A percentile compares a stretch with the other conserved stretches of the same genome.
Evolutionary conservation across 2,113 vertebrate genomes (phyloP).

Genomic region (Corythaixoides concolor): DNA sequence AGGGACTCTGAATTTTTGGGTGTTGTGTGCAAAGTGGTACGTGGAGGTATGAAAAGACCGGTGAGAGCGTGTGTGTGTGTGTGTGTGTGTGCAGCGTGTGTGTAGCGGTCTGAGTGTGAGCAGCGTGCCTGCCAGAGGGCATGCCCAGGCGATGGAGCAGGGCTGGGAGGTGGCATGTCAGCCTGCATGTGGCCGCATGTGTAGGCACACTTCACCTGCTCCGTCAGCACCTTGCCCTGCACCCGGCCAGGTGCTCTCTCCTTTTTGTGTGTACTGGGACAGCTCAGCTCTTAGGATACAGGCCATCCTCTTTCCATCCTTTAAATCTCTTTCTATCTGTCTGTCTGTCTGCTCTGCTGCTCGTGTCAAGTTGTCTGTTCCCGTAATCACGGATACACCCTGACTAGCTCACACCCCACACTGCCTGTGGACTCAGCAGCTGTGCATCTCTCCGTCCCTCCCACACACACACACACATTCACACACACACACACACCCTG

Average conservation of each 20-base stretch:
- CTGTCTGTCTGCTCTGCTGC: background rate
- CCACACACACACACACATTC: conserved; percentile 28
- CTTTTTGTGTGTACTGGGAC: background rate
- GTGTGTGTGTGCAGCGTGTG: background rate
- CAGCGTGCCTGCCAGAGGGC: background rate
- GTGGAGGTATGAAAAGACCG: background rate
- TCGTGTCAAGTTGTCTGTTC: background rate
- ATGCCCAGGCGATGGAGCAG: background rate
- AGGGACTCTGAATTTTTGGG: background rate
- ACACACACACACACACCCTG: conserved; percentile 29
- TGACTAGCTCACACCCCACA: conserved; percentile 36
- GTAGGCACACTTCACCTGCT: background rate
- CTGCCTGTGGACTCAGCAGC: conserved; percentile 69
- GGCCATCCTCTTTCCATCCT: background rate
- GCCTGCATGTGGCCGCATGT: rapidly evolving
- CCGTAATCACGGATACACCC: background rate
- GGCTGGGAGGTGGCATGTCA: background rate
- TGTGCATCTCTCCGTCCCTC: conserved; percentile 56
- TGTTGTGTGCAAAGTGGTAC: background rate
- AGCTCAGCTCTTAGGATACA: background rate
- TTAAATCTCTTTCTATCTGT: background rate
- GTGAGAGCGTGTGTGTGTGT: background rate
- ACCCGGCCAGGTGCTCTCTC: background rate
- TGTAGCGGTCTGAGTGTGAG: background rate
- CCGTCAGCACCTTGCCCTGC: background rate